Conservation (phyloP, 2,113 vertebrate species). For the Bufo bufo region DNA sequence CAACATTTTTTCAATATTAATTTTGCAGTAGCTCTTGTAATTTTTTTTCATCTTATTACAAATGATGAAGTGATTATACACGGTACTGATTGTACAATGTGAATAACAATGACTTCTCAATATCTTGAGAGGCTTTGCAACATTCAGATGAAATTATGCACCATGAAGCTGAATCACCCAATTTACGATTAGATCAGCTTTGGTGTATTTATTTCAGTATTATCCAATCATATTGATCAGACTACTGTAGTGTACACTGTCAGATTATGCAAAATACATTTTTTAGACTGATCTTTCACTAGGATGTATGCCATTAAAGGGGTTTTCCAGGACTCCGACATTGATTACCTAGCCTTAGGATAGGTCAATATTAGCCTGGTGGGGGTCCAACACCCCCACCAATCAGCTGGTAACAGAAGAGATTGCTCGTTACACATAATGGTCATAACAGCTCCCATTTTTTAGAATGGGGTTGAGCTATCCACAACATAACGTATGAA, state of each 20-base stretch:
- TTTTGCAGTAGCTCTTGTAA: slow-evolving; percentile 4
- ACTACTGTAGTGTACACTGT: too few relatives aligned
- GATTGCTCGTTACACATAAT: too few relatives aligned
- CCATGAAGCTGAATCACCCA: neutral
- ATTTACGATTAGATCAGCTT: neutral
- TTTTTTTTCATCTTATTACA: slow-evolving; percentile 25
- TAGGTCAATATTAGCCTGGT: too few relatives aligned
- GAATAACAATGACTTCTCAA: slow-evolving; percentile 29
- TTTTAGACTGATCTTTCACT: too few relatives aligned
- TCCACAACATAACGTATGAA: too few relatives aligned
- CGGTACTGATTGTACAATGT: neutral
- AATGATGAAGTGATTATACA: slow-evolving; percentile 27
- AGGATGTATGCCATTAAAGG: too few relatives aligned
- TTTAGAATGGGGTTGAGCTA: too few relatives aligned
- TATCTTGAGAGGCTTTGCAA: neutral
- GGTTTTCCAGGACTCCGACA: too few relatives aligned
- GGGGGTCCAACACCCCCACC: too few relatives aligned
- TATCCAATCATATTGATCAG: neutral
- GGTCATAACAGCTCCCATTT: too few relatives aligned
- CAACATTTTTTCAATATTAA: slow-evolving; percentile 25
- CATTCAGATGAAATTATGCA: slow-evolving; percentile 12
- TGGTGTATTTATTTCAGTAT: slow-evolving; percentile 15
- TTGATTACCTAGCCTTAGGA: too few relatives aligned
- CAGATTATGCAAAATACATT: neutral
- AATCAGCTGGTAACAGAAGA: too few relatives aligned